Conservation (phyloP, 2,113 vertebrate species). For the Climacteris rufus region DNA sequence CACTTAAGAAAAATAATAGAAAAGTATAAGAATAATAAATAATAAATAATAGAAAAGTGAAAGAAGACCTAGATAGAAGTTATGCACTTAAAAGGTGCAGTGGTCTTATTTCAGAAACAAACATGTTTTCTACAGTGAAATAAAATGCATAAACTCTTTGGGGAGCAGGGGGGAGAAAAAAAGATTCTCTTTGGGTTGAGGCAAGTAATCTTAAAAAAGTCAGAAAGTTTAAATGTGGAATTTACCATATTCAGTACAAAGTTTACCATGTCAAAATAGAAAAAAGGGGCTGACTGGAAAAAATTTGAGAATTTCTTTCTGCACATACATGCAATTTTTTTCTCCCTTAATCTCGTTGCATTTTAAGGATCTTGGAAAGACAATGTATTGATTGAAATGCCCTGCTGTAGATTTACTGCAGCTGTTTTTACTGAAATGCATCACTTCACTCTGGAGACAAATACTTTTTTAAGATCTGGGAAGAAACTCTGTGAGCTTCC, state of each 20-base stretch:
- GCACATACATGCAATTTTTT: background rate
- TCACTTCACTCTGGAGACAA: background rate
- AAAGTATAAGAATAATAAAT: no score
- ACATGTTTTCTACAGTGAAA: background rate
- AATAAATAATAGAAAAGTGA: background rate
- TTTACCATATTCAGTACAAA: background rate
- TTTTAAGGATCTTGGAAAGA: background rate
- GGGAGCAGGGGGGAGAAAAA: rapidly evolving
- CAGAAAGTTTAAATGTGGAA: background rate
- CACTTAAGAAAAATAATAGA: background rate
- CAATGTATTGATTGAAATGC: background rate
- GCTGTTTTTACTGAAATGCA: background rate
- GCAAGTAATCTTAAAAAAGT: background rate
- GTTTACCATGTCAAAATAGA: background rate
- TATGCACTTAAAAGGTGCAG: background rate
- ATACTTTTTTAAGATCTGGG: background rate
- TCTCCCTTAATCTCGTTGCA: background rate
- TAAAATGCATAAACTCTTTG: background rate
- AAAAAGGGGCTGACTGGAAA: background rate
- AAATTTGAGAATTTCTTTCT: background rate
- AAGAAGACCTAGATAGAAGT: background rate
- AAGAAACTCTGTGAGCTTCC: background rate
- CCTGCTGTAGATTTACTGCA: background rate
- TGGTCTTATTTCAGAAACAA: background rate
- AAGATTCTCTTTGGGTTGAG: background rate